Percentiles rank a stretch among this genome's conserved stretches.
phyloP scores from a whole-genome alignment of 1,140 invertebrate genomes.

The Charaxes varanes region DNA sequence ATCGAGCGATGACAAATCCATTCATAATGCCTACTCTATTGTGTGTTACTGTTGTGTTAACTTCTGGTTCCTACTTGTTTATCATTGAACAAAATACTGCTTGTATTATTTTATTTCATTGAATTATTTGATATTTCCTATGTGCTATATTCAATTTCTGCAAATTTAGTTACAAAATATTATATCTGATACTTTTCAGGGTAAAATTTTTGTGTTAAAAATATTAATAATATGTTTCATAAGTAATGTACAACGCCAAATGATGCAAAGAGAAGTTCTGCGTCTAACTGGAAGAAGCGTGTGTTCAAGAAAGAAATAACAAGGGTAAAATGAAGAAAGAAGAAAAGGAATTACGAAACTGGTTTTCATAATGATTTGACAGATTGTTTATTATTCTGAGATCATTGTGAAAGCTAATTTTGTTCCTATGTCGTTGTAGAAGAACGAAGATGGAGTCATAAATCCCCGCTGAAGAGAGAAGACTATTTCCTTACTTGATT shows the following conservation, averaged over 20 bases:
- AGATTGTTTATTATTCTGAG: conserved; percentile 89
- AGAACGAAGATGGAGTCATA: too few species aligned
- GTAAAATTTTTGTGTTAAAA: too few species aligned
- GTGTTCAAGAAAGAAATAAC: background rate
- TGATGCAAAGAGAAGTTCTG: too few species aligned
- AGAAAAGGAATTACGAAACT: conserved; percentile 80
- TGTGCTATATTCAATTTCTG: too few species aligned
- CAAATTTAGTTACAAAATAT: too few species aligned
- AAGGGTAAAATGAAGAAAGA: conserved; percentile 28
- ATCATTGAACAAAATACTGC: background rate
- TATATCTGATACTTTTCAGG: too few species aligned
- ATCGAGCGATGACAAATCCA: conserved; percentile 69
- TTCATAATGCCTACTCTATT: conserved; percentile 50
- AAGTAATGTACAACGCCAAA: too few species aligned
- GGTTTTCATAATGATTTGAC: conserved; percentile 95
- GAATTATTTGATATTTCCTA: too few species aligned
- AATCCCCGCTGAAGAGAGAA: too few species aligned
- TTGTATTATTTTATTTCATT: background rate
- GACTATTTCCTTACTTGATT: too few species aligned
- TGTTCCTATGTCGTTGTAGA: conserved; percentile 74
- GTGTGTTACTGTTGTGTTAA: conserved; percentile 38
- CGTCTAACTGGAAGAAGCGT: too few species aligned
- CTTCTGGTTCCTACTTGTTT: conserved; percentile 28
- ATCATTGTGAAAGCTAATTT: conserved; percentile 97
- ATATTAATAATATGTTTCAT: conserved; percentile 3